A percentile compares a stretch with the other conserved stretches of the same genome.
Conservation (phyloP, 1,140 invertebrate genomes). For the Drosophila lacteicornis region DNA sequence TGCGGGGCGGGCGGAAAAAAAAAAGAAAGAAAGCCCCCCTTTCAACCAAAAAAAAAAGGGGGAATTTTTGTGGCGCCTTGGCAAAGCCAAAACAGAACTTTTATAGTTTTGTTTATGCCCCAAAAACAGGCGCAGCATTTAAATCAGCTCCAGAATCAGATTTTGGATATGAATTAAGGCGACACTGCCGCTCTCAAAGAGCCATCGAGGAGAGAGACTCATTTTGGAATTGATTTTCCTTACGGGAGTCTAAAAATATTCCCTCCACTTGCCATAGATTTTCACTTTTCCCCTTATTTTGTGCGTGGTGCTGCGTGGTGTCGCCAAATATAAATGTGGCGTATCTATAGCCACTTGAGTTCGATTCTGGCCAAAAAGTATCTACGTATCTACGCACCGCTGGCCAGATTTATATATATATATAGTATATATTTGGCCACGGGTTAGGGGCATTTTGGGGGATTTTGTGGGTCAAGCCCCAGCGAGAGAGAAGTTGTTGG, state of each 20-base stretch:
- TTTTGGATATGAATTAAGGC: conserved; percentile 50
- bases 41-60: conserved; percentile 4
- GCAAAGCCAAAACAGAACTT: conserved; percentile 50
- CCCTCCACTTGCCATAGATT: no score
- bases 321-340: conserved; percentile 65
- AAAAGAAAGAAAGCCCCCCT: no score
- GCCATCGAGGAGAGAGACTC: conserved; percentile 18
- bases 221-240: conserved; percentile 68
- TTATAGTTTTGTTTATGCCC: conserved; percentile 78
- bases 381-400: conserved; percentile 46
- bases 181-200: conserved; percentile 58
- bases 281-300: conserved; percentile 9
- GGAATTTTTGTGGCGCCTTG: conserved; percentile 69
- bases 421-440: conserved; percentile 11
- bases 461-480: conserved; percentile 31
- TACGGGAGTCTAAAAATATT: conserved; percentile 64
- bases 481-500: conserved; percentile 19
- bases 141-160: conserved; percentile 29
- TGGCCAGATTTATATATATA: conserved; percentile 22
- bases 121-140: conserved; percentile 53
- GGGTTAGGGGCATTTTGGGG: not conserved
- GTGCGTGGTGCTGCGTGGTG: conserved; percentile 20
- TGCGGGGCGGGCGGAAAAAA: no score
- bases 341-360: conserved; percentile 29
- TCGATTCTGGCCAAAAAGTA: conserved; percentile 35